Evolutionary conservation across 2,113 vertebrate genomes (phyloP), one percentile per base, ranked within the genome.

Genomic region (Limnothrissa miodon): DNA sequence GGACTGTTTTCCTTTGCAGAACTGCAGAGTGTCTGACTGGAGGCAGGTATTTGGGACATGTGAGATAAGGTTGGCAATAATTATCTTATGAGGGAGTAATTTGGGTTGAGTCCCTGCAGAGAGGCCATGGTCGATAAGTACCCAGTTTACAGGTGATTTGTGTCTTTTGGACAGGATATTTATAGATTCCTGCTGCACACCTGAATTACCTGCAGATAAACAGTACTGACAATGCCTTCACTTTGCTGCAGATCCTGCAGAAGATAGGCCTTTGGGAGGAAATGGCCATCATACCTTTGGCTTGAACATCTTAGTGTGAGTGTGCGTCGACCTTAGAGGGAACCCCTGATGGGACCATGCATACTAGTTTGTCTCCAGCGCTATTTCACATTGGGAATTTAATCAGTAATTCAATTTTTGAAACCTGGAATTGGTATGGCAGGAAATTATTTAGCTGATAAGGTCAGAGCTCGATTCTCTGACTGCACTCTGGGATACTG

Each of bases 381-480:
- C 33, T 66, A 33, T 66, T 66, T 66, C 59, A 33, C 25, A 17
- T 11, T 13, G 59, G 29, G 29, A 25, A 10, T 25, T 33, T 33
- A 29, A 66, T 66, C 59, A 66, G 59, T 66, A 66, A 66, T 66
- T 15, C 59, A 25, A 33, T 66, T 66, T 66, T 29, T 66, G 59
- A 66, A 29, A 66, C 33, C 59, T 29, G 59, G 25, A 33, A 66
- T 29, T 66, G 59, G 59, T 66, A 66, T 66, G 25, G 59, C 59
- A 66, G 59, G 59, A 66, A 66, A 66, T 66, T 7, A 66, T 66
- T 66, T 3, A 59, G 23, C n/a, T 66, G 59, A 66, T 66, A 66
- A 66, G 59, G 33, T 81, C 80, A 81, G 23, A 53, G 13, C 17
- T 59, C 25, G 7, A 33, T 33, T 29, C 25, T 66, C 8, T 33